These are phyloP conservation scores for Mirounga angustirostris DNA, from an alignment of 2,113 vertebrate species.

Conservation along the genomic window DNA sequence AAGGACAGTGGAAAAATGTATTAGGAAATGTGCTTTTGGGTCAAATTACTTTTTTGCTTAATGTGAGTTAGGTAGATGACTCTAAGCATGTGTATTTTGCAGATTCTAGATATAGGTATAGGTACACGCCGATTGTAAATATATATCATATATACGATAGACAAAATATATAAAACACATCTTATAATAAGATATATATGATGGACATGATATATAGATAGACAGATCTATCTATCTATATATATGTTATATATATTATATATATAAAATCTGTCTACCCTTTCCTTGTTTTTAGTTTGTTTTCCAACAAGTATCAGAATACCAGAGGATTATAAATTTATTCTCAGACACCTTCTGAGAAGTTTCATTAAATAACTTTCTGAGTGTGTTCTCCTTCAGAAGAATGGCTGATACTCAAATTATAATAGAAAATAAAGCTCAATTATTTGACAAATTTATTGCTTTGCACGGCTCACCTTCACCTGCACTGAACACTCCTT, in stretches of 20 bases:
- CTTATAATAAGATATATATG: neutral
- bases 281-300: neutral
- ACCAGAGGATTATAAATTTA: neutral
- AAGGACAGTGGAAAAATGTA: neutral
- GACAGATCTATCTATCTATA: rapidly evolving
- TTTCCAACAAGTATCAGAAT: neutral
- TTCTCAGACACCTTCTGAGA: neutral
- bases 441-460: neutral
- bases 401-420: neutral
- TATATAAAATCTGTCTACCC: neutral
- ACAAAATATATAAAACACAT: neutral
- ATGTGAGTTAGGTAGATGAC: neutral
- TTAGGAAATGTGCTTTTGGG: neutral
- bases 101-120: neutral
- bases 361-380: neutral
- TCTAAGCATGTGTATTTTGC: neutral
- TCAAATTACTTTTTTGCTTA: neutral
- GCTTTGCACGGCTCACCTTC: neutral
- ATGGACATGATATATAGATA: neutral
- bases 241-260: neutral
- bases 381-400: neutral
- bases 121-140: neutral
- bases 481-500: neutral
- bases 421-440: neutral
- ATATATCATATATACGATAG: neutral